Evolutionary conservation across 30 jellyfish, hydroid and myxozoan genomes (phyloP), one percentile per base, ranked within the genome.

Genomic region (Haliclystus octoradiatus): DNA sequence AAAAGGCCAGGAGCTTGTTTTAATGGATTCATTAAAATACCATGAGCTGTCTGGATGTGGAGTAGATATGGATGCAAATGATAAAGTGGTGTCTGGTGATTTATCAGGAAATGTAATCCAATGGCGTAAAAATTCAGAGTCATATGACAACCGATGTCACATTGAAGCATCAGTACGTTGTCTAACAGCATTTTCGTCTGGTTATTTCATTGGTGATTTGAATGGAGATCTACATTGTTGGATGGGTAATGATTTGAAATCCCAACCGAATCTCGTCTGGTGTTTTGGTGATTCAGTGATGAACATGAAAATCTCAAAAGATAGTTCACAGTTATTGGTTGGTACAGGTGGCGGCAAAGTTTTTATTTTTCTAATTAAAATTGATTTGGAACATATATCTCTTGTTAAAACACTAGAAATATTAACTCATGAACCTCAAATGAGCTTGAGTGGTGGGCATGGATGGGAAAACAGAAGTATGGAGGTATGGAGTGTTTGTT

Each of bases 401-500:
- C 19, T 40, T 40, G 34, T 22, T 0, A 62, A 7, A 15, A 24
- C 31, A 23, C 31, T 34, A 24, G 50, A 63, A 3, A 34, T 88
- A 68, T 28, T 30, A 1, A 31, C 70, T 31, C 98, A 89, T 40
- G 35, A 49, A 35, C 82, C 90, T 28, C 62, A 40, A 52, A 40
- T 40, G 57, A 5, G 57, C 57, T 19, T 5, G 9, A 26, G 26
- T 3, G 65, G 34, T 19, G 51, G 65, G 5, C 57, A 2, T 34
- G 89, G 78, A 25, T 32, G 35, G 46, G 77, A 71, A 53, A 19
- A 2, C 4, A 63, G 52, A 47, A 74, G 72, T 19, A 89, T 89
- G 95, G 98, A 89, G 63, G 75, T 89, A 2, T 89, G 98, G 98
- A 89, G 94, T 52, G 34, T 89, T 28, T 68, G 84, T 4, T 82